Base-by-base conservation (phyloP, 2,113 vertebrate genomes). In the Podarcis cretensis region DNA sequence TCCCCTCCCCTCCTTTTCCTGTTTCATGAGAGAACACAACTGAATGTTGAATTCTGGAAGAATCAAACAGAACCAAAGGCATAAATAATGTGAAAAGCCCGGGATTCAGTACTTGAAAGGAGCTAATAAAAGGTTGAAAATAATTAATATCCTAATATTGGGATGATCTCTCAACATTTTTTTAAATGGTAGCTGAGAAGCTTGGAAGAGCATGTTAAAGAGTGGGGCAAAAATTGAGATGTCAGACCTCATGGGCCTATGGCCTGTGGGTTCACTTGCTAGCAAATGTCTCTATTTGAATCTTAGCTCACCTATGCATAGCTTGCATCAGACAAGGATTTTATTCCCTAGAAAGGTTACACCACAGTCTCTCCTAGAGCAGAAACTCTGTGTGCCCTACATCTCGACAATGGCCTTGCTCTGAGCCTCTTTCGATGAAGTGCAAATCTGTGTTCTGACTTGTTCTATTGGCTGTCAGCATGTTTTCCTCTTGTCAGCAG, bases 401-500 rank as follows among this genome's bases (percentile, higher is more conserved):
- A 92, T 97, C 94, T 97, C 92, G 94, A 94, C 96, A 96, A 97
- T 95, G 97, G 97, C 96, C 97, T 96, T 88, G 87, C 93, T 96
- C 94, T 57, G 91, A 94, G 94, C 93, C 96, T 97, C 96, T 96
- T 97, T 27, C 91, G 96, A 96, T 95, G 54, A 98, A 99, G 98
- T 98, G 98, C 98, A 98, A 98, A 98, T 97, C 97, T 97, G 97
- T 98, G 98, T 98, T 98, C 98, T 96, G 98, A 97, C 98, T 98
- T 98, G 98, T 98, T 98, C 97, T 95, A 90, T 94, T 93, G 97
- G 95, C 98, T 98, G 98, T 98, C 98, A 98, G 98, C 94, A 93
- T 97, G 98, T 98, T 98, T 98, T 97, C 96, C 97, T 98, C 97
- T 98, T 98, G 98, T 99, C 98, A 98, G 98, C 97, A 97, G 97